A percentile compares a stretch with the other conserved stretches of the same genome.
Evolutionary conservation across 2,888 invertebrate genomes (phyloP).

Genomic region (Ophioninae sp.): DNA sequence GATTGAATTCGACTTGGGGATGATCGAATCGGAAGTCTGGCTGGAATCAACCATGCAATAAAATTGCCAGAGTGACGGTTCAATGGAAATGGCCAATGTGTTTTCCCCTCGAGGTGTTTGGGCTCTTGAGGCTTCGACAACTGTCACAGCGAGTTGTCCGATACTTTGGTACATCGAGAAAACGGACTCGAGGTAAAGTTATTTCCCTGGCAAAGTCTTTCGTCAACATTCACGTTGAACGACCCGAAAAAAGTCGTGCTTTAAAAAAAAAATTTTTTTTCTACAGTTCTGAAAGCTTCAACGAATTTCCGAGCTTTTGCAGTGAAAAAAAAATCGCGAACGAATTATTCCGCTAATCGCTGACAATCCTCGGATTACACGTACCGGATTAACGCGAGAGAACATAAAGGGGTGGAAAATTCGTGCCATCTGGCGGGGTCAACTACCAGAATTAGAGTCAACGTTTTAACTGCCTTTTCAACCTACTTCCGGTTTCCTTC

Average conservation of each 20-base stretch:
- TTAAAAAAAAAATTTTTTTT: not conserved
- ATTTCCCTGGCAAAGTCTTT: not conserved
- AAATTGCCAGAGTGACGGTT: not conserved
- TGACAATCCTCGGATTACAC: slow-evolving; percentile 62
- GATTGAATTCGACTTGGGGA: not conserved
- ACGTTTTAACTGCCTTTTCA: slow-evolving; percentile 44
- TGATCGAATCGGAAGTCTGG: not conserved
- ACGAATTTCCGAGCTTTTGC: not conserved
- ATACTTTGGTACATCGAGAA: not conserved
- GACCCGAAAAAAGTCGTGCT: not conserved
- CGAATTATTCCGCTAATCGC: slow-evolving; percentile 64
- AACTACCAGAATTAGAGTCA: slow-evolving; percentile 48
- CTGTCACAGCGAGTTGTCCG: not conserved
- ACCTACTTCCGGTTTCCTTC: slow-evolving; percentile 25
- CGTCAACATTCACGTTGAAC: not conserved
- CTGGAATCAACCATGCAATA: not conserved
- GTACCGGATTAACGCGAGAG: slow-evolving; percentile 45
- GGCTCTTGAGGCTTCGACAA: slow-evolving; percentile 8
- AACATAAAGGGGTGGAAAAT: slow-evolving; percentile 33
- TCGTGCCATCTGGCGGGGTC: slow-evolving; percentile 43
- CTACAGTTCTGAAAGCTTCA: not conserved
- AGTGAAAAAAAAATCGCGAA: slow-evolving; percentile 28
- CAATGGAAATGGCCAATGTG: not conserved
- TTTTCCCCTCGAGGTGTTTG: not conserved
- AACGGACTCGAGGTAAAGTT: not conserved